phyloP scores from a whole-genome alignment of 2,113 vertebrate genomes.

The Malaclemys terrapin region DNA sequence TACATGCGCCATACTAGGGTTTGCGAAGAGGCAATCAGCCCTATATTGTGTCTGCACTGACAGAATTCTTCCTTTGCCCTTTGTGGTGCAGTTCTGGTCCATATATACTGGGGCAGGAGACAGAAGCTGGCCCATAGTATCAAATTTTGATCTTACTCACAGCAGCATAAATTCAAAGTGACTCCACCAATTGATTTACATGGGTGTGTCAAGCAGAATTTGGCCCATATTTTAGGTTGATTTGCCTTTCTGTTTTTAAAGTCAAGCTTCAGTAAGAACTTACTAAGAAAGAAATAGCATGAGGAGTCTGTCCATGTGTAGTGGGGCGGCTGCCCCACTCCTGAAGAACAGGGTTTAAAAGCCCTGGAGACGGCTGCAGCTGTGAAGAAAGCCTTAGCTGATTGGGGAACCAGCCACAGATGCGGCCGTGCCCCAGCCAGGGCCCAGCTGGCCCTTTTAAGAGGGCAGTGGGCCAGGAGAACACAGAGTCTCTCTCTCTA shows the following conservation, averaged over 20 bases:
- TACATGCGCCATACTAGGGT: accelerated
- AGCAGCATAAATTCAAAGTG: not conserved
- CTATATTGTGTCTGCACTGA: accelerated
- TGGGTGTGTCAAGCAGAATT: not conserved
- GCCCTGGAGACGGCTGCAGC: too few relatives aligned
- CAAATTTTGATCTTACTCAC: not conserved
- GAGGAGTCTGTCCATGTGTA: not conserved
- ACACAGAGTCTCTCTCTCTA: too few relatives aligned
- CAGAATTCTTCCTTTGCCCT: not conserved
- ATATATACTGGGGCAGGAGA: not conserved
- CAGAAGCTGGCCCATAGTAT: not conserved
- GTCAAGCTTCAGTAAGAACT: not conserved
- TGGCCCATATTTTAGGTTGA: not conserved
- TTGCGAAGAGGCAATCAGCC: accelerated
- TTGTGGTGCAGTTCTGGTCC: not conserved
- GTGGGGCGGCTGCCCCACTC: too few relatives aligned
- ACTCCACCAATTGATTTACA: not conserved
- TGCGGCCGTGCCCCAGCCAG: too few relatives aligned
- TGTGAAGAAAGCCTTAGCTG: too few relatives aligned
- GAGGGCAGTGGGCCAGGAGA: too few relatives aligned
- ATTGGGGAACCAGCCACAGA: too few relatives aligned
- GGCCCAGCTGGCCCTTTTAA: too few relatives aligned
- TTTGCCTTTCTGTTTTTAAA: not conserved
- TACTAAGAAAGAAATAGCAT: not conserved
- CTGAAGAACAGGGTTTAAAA: too few relatives aligned